Percentiles rank a stretch among this genome's conserved stretches.
These are phyloP conservation scores for Musca vetustissima DNA, from an alignment of 1,140 invertebrate genomes.

Conservation along the genomic window DNA sequence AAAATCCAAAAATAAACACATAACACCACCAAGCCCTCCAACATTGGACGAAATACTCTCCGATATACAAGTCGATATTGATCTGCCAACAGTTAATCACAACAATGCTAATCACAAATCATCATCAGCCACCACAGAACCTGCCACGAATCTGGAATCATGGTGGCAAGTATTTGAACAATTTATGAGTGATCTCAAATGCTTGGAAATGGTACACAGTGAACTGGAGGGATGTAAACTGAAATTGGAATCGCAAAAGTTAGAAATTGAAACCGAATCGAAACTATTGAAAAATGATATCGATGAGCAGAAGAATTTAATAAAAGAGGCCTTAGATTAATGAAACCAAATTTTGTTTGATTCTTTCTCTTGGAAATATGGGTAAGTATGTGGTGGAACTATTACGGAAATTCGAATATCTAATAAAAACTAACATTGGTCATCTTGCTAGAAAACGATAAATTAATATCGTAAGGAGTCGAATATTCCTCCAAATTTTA, in stretches of 20 bases:
- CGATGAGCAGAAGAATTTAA: slow-evolving; percentile 10
- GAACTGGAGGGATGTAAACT: slow-evolving; percentile 23
- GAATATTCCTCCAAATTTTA: too few species aligned
- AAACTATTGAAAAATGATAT: slow-evolving; percentile 26
- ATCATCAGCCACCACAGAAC: background rate
- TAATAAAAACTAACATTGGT: too few species aligned
- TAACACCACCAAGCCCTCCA: slow-evolving; percentile 40
- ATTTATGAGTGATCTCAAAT: slow-evolving; percentile 22
- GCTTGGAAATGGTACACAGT: slow-evolving; percentile 18
- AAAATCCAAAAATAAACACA: slow-evolving; percentile 38
- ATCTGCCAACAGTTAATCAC: background rate
- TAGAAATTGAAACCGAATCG: slow-evolving; percentile 26
- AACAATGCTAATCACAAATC: background rate
- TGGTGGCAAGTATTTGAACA: slow-evolving; percentile 27
- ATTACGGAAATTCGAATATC: too few species aligned
- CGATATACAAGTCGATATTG: slow-evolving; percentile 35
- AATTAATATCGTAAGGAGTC: too few species aligned
- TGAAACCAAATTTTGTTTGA: too few species aligned
- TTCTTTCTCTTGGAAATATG: too few species aligned
- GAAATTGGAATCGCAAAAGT: slow-evolving; percentile 26
- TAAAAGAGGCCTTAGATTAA: slow-evolving; percentile 16
- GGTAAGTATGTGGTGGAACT: too few species aligned
- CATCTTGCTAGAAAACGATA: too few species aligned
- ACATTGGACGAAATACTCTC: slow-evolving; percentile 40
- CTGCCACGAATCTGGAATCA: background rate